Base-by-base conservation (phyloP, 1,140 invertebrate species). In the Muscidifurax raptorellus region DNA sequence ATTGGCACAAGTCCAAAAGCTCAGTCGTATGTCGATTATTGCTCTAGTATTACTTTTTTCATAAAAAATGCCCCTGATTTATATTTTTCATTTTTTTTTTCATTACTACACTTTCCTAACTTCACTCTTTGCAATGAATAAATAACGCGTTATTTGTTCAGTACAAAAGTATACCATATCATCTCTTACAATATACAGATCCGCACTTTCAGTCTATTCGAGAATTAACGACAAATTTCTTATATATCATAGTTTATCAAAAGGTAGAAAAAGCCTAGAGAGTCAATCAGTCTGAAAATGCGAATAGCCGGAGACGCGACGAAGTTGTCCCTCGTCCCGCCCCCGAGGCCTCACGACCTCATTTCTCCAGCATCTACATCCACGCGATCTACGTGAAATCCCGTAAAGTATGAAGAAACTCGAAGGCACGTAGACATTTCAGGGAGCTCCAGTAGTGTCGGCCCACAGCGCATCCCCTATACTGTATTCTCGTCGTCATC, bases 1-100 rank as follows among this genome's bases (percentile, higher is more conserved):
- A 82, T 85, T 85, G 84, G 84, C 80, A 85, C 72, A 7, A 18
- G 22, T 85, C 72, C 78, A 81, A 74, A 85, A 81, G 27, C 22
- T 81, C 72, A 76, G 22, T 72, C 76, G 22, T 79, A 3, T 28
- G 76, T 72, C 18, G 27, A 52, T 44, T 67, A 81, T 77, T 81
- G 79, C 83, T 74, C 28, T 81, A 80, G 7, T 10, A 72, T 18
- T 80, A 80, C n/a, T 44, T 67, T 69, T 74, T 15, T n/a, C 22
- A 47, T 30, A 25, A 75, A 59, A 82, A 85, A 82, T 82, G 74
- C 64, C 75, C 84, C 80, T 85, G 80, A 82, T 85, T 76, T 74
- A 71, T 47, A 66, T 77, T 77, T 77, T 32, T 18, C 10, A n/a
- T 72, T 72, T 69, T 80, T 47, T 72, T 27, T 59, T 27, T 52